Conservation (phyloP, 2,113 vertebrate species). For the Ptilonorhynchus violaceus region DNA sequence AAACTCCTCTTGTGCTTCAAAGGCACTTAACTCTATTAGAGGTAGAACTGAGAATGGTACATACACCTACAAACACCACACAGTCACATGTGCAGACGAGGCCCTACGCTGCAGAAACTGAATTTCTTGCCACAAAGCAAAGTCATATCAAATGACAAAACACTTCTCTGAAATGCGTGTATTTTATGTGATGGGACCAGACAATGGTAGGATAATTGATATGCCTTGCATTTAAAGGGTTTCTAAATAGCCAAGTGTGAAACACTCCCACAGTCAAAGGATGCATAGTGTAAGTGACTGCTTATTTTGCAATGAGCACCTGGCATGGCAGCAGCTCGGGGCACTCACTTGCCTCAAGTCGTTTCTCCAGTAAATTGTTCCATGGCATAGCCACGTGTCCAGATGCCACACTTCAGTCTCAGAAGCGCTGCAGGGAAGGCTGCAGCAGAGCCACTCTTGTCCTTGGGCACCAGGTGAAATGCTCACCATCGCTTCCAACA, state of each 20-base stretch:
- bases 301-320: background rate
- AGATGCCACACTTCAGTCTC: rapidly evolving
- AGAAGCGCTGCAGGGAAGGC: rapidly evolving
- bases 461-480: rapidly evolving
- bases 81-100: rapidly evolving
- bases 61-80: background rate
- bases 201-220: no score
- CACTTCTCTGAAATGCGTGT: background rate
- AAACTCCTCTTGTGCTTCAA: background rate
- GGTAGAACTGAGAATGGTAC: background rate
- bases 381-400: rapidly evolving
- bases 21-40: background rate
- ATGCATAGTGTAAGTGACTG: background rate
- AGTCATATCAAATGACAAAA: background rate
- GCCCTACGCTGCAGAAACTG: rapidly evolving
- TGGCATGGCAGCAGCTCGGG: background rate
- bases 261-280: background rate
- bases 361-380: background rate
- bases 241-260: background rate
- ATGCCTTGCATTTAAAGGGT: background rate
- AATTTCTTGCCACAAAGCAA: background rate
- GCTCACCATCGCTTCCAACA: background rate
- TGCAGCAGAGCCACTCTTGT: background rate
- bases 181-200: background rate
- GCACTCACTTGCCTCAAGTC: background rate